These are phyloP conservation scores for Paratrypauchen microcephalus DNA, from an alignment of 2,797 vertebrate genomes.

Conservation along the genomic window DNA sequence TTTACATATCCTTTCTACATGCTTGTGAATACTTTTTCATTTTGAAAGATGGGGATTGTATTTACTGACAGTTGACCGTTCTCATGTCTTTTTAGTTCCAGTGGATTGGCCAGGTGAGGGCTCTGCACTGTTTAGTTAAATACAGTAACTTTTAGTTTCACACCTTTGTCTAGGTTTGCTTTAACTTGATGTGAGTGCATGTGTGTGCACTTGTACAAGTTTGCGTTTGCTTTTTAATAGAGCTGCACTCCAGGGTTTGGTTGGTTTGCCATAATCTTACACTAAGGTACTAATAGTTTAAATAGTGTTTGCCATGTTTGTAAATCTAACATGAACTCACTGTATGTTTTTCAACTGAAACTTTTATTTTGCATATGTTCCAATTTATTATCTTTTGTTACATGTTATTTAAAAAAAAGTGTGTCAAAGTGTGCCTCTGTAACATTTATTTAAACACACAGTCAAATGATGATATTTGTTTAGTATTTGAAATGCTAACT, in stretches of 20 bases:
- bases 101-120: constrained; percentile 81
- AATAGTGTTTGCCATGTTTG: constrained; percentile 33
- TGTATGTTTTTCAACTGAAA: constrained; percentile 20
- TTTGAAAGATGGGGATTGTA: constrained; percentile 4
- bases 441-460: background rate
- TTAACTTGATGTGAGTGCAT: constrained; percentile 36
- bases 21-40: background rate
- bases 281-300: constrained; percentile 47
- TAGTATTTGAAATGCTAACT: constrained; percentile 1
- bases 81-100: constrained; percentile 71
- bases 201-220: constrained; percentile 17
- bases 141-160: constrained; percentile 59
- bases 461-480: background rate
- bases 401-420: constrained; percentile 21
- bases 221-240: constrained; percentile 25
- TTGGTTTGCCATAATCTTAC: constrained; percentile 51
- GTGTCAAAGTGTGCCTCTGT: background rate
- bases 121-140: constrained; percentile 52
- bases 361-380: constrained; percentile 12
- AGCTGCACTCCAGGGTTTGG: constrained; percentile 18
- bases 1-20: background rate
- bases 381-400: constrained; percentile 20
- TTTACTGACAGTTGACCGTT: constrained; percentile 29
- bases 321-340: constrained; percentile 46
- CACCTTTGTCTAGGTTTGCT: constrained; percentile 25